phyloP scores from a whole-genome alignment of 2,888 invertebrate species.

The Erynnis tages region DNA sequence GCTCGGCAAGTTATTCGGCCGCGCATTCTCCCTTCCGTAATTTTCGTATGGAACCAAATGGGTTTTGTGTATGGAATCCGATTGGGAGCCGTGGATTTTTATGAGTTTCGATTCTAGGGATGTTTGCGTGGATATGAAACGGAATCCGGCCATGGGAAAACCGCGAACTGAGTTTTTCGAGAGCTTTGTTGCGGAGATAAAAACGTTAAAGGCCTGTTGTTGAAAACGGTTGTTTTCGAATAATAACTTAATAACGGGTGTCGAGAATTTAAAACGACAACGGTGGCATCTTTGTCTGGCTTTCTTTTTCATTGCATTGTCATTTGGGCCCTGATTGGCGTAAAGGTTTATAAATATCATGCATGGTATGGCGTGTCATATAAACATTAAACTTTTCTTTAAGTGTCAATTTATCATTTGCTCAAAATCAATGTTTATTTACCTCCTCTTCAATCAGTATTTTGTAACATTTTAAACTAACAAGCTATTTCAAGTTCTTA shows the following conservation, averaged over 20 bases:
- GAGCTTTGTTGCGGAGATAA: slow-evolving; percentile 25
- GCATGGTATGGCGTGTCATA: too few relatives aligned
- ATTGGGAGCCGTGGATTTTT: slow-evolving; percentile 45
- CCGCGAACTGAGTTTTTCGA: slow-evolving; percentile 24
- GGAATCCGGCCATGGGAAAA: slow-evolving; percentile 26
- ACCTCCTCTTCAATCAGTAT: too few relatives aligned
- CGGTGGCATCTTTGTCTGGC: slow-evolving; percentile 3
- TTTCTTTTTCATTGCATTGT: slow-evolving; percentile 4
- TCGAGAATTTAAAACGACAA: slow-evolving; percentile 10
- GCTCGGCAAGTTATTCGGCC: slow-evolving; percentile 57
- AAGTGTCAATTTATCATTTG: too few relatives aligned
- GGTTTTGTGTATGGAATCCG: slow-evolving; percentile 52
- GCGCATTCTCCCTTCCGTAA: slow-evolving; percentile 52
- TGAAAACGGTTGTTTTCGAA: slow-evolving; percentile 25
- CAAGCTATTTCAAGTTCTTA: too few relatives aligned
- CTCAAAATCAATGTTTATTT: too few relatives aligned
- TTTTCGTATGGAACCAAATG: slow-evolving; percentile 58
- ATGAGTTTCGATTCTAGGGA: slow-evolving; percentile 29
- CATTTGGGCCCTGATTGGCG: neutral
- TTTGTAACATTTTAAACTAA: too few relatives aligned
- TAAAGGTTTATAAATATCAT: too few relatives aligned
- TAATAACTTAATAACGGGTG: slow-evolving; percentile 24
- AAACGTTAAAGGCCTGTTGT: slow-evolving; percentile 20
- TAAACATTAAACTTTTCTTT: too few relatives aligned
- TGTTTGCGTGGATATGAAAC: slow-evolving; percentile 28